Evolutionary conservation across 2,113 vertebrate species (phyloP).

Genomic region (Rhinolophus sinicus): DNA sequence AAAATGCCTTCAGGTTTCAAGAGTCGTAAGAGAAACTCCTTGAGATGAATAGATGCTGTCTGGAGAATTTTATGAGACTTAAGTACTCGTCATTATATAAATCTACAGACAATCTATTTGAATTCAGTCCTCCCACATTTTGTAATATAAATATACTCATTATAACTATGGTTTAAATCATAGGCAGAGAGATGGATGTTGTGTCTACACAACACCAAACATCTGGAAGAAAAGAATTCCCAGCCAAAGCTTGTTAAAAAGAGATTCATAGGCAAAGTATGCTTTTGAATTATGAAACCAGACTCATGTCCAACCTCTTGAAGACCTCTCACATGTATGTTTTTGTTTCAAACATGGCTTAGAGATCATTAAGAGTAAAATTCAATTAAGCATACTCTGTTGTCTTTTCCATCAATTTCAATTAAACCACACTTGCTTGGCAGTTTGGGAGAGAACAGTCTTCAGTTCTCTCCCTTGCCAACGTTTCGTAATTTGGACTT

Average conservation of each 20-base stretch:
- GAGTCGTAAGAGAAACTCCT: not conserved
- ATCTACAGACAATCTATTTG: not conserved
- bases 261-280: constrained; percentile 51
- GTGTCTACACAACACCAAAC: constrained; percentile 25
- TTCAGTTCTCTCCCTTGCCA: not conserved
- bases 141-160: constrained; percentile 17
- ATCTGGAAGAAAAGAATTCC: constrained; percentile 44
- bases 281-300: constrained; percentile 62
- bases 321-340: constrained; percentile 48
- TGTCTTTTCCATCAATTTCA: constrained; percentile 59
- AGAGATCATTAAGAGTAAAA: constrained; percentile 72
- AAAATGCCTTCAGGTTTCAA: constrained; percentile 7
- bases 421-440: constrained; percentile 42
- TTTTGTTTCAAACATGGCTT: constrained; percentile 56
- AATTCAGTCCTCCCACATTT: not conserved
- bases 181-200: not conserved
- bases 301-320: constrained; percentile 31
- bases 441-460: not conserved
- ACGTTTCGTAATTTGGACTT: not conserved
- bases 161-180: constrained; percentile 36
- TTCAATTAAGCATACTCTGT: constrained; percentile 39
- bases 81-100: not conserved
- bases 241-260: constrained; percentile 54
- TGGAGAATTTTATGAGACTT: not conserved
- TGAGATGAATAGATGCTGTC: not conserved